phyloP scores from a whole-genome alignment of 1,140 invertebrate species.

The Eueides isabella region DNA sequence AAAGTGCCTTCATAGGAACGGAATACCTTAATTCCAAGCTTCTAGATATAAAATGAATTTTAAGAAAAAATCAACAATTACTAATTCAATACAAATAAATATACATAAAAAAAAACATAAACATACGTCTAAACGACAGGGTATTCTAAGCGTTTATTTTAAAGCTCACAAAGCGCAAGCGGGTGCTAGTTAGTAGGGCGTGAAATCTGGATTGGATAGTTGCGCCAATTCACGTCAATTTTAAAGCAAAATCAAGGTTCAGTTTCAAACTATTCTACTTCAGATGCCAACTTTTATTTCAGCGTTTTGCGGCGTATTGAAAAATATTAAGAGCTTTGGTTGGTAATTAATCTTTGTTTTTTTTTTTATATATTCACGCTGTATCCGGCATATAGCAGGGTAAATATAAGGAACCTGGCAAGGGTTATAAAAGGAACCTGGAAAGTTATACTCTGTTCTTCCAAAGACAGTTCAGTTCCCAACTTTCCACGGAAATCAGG shows the following conservation, averaged over 20 bases:
- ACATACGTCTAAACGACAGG: not conserved
- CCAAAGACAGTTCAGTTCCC: too few relatives aligned
- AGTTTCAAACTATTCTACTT: constrained; percentile 24
- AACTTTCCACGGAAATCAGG: too few relatives aligned
- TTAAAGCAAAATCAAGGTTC: constrained; percentile 29
- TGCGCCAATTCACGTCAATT: constrained; percentile 19
- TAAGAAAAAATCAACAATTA: too few relatives aligned
- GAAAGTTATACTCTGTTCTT: too few relatives aligned
- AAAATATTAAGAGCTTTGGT: not conserved
- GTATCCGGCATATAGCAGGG: too few relatives aligned
- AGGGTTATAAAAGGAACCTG: too few relatives aligned
- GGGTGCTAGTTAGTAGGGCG: constrained; percentile 6
- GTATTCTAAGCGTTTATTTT: too few relatives aligned
- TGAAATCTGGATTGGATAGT: constrained; percentile 13
- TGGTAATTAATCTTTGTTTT: not conserved
- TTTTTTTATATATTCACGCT: too few relatives aligned
- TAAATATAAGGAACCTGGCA: too few relatives aligned
- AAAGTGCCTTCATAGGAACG: too few relatives aligned
- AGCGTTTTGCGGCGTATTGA: not conserved
- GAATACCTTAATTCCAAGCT: too few relatives aligned
- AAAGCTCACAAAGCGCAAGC: not conserved
- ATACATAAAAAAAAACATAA: not conserved
- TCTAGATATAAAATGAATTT: too few relatives aligned
- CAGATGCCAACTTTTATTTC: constrained; percentile 18
- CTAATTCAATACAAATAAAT: not conserved